phyloP scores from a whole-genome alignment of 53 echinoderm and acorn worm genomes.

The Holothuria scabra region DNA sequence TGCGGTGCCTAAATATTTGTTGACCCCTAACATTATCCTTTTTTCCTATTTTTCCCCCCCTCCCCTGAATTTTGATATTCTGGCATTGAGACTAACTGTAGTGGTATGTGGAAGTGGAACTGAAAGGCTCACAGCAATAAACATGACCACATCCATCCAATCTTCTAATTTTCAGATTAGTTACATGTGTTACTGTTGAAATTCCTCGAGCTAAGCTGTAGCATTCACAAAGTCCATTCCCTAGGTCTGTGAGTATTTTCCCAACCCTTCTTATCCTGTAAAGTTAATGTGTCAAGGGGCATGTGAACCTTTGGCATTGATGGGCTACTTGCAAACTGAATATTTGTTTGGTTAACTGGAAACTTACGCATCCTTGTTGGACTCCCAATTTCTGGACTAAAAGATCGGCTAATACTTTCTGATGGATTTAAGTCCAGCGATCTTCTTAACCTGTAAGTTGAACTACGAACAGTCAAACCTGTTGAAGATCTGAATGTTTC shows the following conservation, averaged over 20 bases:
- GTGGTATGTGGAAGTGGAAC: too few relatives aligned
- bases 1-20: too few relatives aligned
- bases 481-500: conserved; percentile 28
- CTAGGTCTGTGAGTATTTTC: conserved; percentile 61
- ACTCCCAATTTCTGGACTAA: conserved; percentile 59
- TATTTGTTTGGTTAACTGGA: conserved; percentile 57
- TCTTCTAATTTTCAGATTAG: too few relatives aligned
- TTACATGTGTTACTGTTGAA: too few relatives aligned
- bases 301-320: conserved; percentile 85
- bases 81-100: too few relatives aligned
- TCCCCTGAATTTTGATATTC: too few relatives aligned
- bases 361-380: conserved; percentile 61
- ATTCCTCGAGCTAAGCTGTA: too few relatives aligned
- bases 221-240: conserved; percentile 73
- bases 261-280: conserved; percentile 81
- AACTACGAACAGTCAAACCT: conserved; percentile 35
- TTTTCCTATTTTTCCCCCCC: too few relatives aligned
- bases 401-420: conserved; percentile 49
- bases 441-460: conserved; percentile 46
- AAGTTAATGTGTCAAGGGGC: conserved; percentile 60
- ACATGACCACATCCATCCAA: too few relatives aligned
- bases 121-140: too few relatives aligned
- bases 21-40: too few relatives aligned
- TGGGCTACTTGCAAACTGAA: conserved; percentile 78
- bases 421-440: conserved; percentile 30